Evolutionary conservation across 2,797 vertebrate genomes (phyloP).

Genomic region (Sebastes iracundus): DNA sequence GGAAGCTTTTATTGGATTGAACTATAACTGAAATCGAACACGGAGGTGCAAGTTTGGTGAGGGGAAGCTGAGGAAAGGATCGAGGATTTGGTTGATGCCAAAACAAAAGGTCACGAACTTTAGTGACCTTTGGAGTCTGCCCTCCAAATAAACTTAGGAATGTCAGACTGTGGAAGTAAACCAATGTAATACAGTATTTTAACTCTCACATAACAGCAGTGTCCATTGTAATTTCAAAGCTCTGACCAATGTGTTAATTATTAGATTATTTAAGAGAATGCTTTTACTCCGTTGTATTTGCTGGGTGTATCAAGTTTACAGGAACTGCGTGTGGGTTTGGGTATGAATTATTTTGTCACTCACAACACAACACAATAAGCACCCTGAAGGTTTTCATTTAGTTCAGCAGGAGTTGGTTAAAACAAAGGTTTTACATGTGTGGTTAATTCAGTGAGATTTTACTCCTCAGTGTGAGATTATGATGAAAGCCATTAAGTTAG

Average conservation of each 20-base stretch:
- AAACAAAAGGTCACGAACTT: conserved; percentile 22
- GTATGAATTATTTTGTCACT: not conserved
- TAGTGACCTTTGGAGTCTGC: not conserved
- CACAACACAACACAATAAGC: not conserved
- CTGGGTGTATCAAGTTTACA: too few relatives aligned
- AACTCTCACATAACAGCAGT: not conserved
- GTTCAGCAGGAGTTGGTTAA: not conserved
- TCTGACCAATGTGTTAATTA: not conserved
- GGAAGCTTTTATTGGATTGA: conserved; percentile 31
- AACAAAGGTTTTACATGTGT: not conserved
- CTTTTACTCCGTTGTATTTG: too few relatives aligned
- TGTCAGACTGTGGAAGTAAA: not conserved
- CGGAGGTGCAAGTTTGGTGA: not conserved
- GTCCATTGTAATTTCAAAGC: not conserved
- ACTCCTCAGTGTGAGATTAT: not conserved
- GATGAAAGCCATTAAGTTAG: too few relatives aligned
- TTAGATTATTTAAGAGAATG: not conserved
- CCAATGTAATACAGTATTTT: not conserved
- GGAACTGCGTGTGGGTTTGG: too few relatives aligned
- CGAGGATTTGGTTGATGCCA: not conserved
- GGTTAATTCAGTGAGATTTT: not conserved
- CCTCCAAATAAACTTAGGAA: not conserved
- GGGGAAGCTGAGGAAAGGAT: not conserved
- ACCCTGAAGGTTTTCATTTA: not conserved
- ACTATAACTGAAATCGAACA: not conserved